Evolutionary conservation across 2,888 invertebrate genomes (phyloP).

Genomic region (Meliscaeva auricollis): DNA sequence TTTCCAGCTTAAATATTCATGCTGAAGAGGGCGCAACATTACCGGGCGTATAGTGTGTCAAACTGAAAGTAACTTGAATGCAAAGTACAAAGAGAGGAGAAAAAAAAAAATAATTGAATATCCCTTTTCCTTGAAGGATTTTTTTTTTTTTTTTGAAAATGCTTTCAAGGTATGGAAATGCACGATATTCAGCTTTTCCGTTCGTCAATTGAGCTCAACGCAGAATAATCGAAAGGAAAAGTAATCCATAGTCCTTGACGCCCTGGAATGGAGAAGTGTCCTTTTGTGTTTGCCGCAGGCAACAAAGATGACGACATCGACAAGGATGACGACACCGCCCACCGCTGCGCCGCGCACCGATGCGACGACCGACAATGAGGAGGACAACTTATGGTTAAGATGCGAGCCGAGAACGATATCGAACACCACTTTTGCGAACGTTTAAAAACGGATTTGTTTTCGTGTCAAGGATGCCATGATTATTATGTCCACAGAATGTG

Average conservation of each 20-base stretch:
- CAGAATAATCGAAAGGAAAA: constrained; percentile 54
- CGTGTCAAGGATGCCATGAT: constrained; percentile 70
- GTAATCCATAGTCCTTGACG: constrained; percentile 49
- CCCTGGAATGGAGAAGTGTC: not conserved
- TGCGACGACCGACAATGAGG: too few relatives aligned
- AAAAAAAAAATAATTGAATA: constrained; percentile 61
- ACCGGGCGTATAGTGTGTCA: not conserved
- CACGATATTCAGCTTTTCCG: constrained; percentile 31
- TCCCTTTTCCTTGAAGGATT: constrained; percentile 44
- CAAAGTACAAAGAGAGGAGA: not conserved
- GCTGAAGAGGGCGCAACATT: constrained; percentile 2
- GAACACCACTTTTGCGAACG: constrained; percentile 51
- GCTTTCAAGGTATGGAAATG: constrained; percentile 35
- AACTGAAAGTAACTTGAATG: constrained; percentile 9
- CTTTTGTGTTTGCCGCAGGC: constrained; percentile 33
- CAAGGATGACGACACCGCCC: not conserved
- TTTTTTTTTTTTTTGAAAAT: constrained; percentile 1
- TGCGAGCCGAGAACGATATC: constrained; percentile 29
- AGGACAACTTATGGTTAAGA: not conserved
- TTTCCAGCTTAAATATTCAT: constrained; percentile 44
- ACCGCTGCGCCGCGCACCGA: too few relatives aligned
- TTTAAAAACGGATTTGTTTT: constrained; percentile 62
- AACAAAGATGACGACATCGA: constrained; percentile 1
- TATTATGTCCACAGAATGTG: constrained; percentile 39
- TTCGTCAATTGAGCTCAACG: constrained; percentile 23